Evolutionary conservation across 2,113 vertebrate genomes (phyloP).

Genomic region (Peucedramus taeniatus): DNA sequence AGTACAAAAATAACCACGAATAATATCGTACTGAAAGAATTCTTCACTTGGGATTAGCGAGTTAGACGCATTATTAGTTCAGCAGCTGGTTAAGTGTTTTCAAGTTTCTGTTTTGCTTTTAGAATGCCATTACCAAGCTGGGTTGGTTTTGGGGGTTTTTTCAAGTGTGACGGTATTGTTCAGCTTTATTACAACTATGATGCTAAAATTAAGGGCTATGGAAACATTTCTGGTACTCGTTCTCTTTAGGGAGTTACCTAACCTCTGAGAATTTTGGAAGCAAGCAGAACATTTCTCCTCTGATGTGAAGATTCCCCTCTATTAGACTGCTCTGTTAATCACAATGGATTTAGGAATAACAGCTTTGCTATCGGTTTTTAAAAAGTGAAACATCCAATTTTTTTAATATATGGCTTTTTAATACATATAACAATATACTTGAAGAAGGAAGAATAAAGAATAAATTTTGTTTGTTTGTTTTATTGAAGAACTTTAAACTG

Average conservation of each 20-base stretch:
- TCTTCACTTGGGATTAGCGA: not conserved
- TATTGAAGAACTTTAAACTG: not conserved
- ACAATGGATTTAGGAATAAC: not conserved
- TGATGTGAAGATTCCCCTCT: not conserved
- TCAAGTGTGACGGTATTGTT: not conserved
- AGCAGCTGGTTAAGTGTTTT: not conserved
- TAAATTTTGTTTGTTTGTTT: not conserved
- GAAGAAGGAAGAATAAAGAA: not conserved
- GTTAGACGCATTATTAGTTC: not conserved
- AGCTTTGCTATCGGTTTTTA: not conserved
- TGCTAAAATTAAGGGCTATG: not conserved
- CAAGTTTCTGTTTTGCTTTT: not conserved
- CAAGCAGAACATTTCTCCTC: not conserved
- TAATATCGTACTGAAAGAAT: accelerated
- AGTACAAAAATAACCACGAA: not conserved
- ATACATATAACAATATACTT: not conserved
- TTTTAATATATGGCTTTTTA: accelerated
- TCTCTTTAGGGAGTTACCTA: not conserved
- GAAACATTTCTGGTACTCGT: not conserved
- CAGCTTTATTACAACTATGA: not conserved
- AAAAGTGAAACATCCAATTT: not conserved
- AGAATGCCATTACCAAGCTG: not conserved
- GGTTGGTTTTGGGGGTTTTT: accelerated
- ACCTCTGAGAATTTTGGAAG: not conserved
- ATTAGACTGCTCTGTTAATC: not conserved